Evolutionary conservation across 2,888 invertebrate genomes (phyloP).

Genomic region (Hirtodrosophila trivittata): DNA sequence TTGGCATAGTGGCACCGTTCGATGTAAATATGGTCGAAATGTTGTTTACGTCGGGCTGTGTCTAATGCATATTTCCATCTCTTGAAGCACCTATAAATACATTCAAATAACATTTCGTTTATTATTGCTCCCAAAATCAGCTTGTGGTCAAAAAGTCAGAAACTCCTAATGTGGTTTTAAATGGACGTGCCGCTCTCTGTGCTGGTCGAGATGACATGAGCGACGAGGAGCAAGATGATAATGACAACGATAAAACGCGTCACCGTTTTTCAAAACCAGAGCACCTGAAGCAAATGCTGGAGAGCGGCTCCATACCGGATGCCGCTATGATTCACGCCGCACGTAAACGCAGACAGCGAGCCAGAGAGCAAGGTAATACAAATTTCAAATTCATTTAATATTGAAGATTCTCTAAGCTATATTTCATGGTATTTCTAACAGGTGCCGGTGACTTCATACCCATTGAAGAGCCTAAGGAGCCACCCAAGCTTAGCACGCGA

Average conservation of each 20-base stretch:
- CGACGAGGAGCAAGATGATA: conserved; percentile 86
- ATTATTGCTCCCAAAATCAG: conserved; percentile 76
- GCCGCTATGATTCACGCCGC: conserved; percentile 99
- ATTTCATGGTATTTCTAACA: too few species aligned
- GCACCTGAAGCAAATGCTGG: conserved; percentile 91
- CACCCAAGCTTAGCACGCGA: conserved; percentile 85
- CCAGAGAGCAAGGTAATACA: conserved; percentile 91
- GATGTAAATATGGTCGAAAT: background rate
- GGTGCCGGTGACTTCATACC: conserved; percentile 87
- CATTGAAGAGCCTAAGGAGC: conserved; percentile 84
- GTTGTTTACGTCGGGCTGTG: conserved; percentile 9
- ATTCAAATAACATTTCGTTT: conserved; percentile 39
- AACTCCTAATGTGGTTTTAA: conserved; percentile 88
- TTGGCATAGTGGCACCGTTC: too few species aligned
- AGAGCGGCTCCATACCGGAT: conserved; percentile 97
- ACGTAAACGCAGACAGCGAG: conserved; percentile 96
- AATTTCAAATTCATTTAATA: too few species aligned
- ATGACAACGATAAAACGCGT: conserved; percentile 80
- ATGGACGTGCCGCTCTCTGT: conserved; percentile 92
- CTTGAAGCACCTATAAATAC: conserved; percentile 6
- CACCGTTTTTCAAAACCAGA: conserved; percentile 88
- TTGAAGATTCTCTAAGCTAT: too few species aligned
- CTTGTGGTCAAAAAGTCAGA: conserved; percentile 86
- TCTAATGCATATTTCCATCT: conserved; percentile 1
- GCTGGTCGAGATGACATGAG: conserved; percentile 89